These are phyloP conservation scores for Machaerirhynchus nigripectus DNA, from an alignment of 2,113 vertebrate species.

Conservation along the genomic window DNA sequence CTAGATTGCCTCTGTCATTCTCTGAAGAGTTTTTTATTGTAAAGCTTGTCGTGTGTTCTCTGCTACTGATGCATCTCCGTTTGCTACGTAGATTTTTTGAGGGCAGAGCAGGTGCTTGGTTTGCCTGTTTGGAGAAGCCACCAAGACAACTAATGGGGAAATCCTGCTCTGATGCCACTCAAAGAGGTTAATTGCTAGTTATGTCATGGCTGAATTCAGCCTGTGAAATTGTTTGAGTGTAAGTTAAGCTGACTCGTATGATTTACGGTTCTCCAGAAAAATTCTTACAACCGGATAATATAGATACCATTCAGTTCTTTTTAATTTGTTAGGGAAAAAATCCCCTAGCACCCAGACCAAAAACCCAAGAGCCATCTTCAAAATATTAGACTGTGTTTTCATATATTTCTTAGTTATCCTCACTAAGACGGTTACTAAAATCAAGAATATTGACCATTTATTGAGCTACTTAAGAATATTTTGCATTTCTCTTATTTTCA, in stretches of 20 bases:
- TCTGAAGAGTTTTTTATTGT: not conserved
- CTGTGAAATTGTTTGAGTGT: not conserved
- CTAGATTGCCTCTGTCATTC: not conserved
- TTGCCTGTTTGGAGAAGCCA: not conserved
- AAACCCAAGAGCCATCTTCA: not conserved
- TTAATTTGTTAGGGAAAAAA: not conserved
- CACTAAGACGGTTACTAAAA: not conserved
- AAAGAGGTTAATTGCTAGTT: not conserved
- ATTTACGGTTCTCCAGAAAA: not conserved
- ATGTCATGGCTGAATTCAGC: not conserved
- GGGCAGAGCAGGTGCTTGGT: not conserved
- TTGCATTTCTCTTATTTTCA: not conserved
- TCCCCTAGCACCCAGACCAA: not conserved
- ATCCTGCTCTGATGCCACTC: not conserved
- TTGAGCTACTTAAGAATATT: not conserved
- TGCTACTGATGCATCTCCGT: not conserved
- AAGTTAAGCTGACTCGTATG: not conserved
- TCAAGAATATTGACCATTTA: not conserved
- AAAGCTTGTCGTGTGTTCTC: not conserved
- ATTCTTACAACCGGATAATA: not conserved
- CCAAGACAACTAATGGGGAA: not conserved
- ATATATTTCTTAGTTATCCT: not conserved
- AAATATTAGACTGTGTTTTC: not conserved
- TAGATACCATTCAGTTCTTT: not conserved
- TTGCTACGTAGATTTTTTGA: accelerated